Evolutionary conservation across 1,140 invertebrate species (phyloP), one percentile per base, ranked within the genome.

Genomic region (Habropoda laboriosa): DNA sequence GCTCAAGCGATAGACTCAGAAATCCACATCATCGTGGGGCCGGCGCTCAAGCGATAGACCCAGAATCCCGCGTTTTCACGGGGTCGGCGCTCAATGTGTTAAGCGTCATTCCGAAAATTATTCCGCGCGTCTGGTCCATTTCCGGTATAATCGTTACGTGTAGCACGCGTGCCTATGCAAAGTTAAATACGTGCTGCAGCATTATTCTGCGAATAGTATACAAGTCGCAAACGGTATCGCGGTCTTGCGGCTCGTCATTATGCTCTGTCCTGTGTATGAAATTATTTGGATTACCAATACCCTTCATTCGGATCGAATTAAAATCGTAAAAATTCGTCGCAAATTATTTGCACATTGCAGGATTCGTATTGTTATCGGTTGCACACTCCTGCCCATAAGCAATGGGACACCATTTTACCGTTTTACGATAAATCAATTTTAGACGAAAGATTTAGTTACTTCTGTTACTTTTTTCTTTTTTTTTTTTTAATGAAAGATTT

Each of bases 131-230:
- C n/a, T 61, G 30, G 21, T 38, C 21, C 55, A 24, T 73, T 73
- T 61, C 57, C 42, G n/a, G 57, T 61, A 18, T 49, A 60, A 73
- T 73, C 57, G 30, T 60, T 61, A 49, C 24, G 68, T 3, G 55
- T 5, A 16, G 53, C 53, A 32, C n/a, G 30, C 51, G 49, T 57
- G n/a, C 10, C 57, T n/a, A 18, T 45, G 72, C 24, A 75, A 64
- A 64, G 72, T 75, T 61, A 64, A 64, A 75, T 75, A 75, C 60
- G 24, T 10, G 45, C 27, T 10, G 35, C 27, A 30, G 51, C 45
- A 24, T 75, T 75, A 75, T 75, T 47, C 60, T 6, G 32, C 24
- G n/a, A 51, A 30, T n/a, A 40, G 57, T 18, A 40, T 6, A 16
- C 42, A 40, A 49, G 21, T 24, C 42, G n/a, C n/a, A n/a, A n/a